phyloP scores from a whole-genome alignment of 2,888 invertebrate genomes.

The Agrotis ipsilon region DNA sequence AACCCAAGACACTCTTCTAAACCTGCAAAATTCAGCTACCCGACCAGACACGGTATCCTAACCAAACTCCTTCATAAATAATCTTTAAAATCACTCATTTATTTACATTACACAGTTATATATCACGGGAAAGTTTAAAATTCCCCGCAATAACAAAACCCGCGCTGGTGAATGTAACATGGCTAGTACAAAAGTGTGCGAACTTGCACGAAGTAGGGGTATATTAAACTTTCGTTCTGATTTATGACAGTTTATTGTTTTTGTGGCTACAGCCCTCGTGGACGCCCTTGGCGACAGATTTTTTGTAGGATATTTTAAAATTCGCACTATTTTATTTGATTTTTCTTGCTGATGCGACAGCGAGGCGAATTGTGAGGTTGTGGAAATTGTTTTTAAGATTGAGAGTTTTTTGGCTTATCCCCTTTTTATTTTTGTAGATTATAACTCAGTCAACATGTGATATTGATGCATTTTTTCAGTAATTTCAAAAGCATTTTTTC shows the following conservation, averaged over 20 bases:
- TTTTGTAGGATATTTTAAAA: slow-evolving; percentile 56
- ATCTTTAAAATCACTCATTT: slow-evolving; percentile 64
- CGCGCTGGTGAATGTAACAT: slow-evolving; percentile 57
- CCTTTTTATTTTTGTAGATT: neutral
- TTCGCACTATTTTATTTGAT: slow-evolving; percentile 51
- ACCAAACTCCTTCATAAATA: slow-evolving; percentile 57
- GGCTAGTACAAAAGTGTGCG: slow-evolving; percentile 64
- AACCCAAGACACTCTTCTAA: slow-evolving; percentile 18
- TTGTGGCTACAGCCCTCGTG: slow-evolving; percentile 64
- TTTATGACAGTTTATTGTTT: slow-evolving; percentile 87
- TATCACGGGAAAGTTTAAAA: slow-evolving; percentile 67
- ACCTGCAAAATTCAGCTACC: slow-evolving; percentile 39
- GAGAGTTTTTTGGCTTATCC: slow-evolving; percentile 4
- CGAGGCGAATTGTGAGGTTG: slow-evolving; percentile 11
- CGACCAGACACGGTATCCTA: slow-evolving; percentile 22
- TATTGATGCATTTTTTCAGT: neutral
- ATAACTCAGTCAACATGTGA: neutral
- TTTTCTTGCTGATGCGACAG: slow-evolving; percentile 36
- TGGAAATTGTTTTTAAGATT: slow-evolving; percentile 6
- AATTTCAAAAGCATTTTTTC: too few relatives aligned
- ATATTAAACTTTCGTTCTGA: slow-evolving; percentile 83
- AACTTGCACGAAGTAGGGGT: slow-evolving; percentile 73
- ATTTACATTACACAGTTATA: slow-evolving; percentile 67
- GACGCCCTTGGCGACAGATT: slow-evolving; percentile 69
- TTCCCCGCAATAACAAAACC: slow-evolving; percentile 63